Percentiles rank a stretch among this genome's conserved stretches.
Conservation (phyloP, 2,888 invertebrate species). For the Leptopilina drosophilae region DNA sequence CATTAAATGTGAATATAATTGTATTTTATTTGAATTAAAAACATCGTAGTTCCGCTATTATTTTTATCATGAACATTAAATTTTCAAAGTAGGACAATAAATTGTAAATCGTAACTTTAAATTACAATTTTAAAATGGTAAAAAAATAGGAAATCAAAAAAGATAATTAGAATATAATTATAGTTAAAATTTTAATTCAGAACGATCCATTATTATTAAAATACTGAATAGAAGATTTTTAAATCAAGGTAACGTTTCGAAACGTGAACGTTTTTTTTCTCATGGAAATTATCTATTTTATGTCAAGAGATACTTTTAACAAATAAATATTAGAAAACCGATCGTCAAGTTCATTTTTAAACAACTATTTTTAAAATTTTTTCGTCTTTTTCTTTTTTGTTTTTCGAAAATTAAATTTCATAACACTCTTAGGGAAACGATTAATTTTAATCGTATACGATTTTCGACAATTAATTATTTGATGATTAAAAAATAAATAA, state of each 20-base stretch:
- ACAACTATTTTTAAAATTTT: too few species aligned
- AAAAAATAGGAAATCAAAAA: not conserved
- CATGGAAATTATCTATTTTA: not conserved
- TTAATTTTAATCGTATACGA: too few species aligned
- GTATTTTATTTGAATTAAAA: not conserved
- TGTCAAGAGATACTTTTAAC: not conserved
- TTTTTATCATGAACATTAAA: not conserved
- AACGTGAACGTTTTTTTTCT: not conserved
- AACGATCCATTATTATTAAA: not conserved
- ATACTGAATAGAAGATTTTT: not conserved
- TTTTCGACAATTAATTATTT: too few species aligned
- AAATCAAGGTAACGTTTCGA: constrained; percentile 8
- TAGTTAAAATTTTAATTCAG: too few species aligned
- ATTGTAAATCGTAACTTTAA: not conserved
- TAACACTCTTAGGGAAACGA: too few species aligned
- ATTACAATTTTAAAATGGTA: not conserved
- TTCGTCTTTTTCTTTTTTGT: too few species aligned
- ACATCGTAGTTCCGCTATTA: not conserved
- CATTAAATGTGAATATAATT: not conserved
- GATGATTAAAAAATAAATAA: too few species aligned
- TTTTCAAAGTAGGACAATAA: not conserved
- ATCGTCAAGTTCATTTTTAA: too few species aligned
- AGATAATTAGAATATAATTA: too few species aligned
- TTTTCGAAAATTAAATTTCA: too few species aligned
- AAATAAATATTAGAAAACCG: not conserved